A percentile compares a stretch with the other conserved stretches of the same genome.
Evolutionary conservation across 2,113 vertebrate species (phyloP).

Genomic region (Rynchops niger): DNA sequence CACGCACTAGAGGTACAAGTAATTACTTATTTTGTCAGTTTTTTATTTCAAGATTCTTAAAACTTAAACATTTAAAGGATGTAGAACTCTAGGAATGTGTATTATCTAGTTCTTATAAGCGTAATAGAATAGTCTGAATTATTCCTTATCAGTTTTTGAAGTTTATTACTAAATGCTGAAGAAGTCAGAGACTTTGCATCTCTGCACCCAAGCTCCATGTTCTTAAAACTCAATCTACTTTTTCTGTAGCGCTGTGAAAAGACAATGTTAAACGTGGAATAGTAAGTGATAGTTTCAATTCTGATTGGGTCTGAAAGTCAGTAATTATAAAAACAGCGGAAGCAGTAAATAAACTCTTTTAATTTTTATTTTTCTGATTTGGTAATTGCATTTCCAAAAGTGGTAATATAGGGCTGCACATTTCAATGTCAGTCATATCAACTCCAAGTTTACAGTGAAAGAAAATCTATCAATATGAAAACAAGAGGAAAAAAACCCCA

Average conservation of each 20-base stretch:
- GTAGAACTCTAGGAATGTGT: background rate
- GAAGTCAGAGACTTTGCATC: background rate
- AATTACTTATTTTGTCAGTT: background rate
- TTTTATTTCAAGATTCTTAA: background rate
- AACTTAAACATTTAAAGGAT: background rate
- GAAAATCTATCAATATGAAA: background rate
- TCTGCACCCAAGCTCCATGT: background rate
- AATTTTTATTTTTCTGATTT: background rate
- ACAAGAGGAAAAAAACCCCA: background rate
- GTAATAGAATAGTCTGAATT: background rate
- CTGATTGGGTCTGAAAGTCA: background rate
- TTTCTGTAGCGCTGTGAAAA: background rate
- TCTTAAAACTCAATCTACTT: background rate
- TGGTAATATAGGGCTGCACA: background rate
- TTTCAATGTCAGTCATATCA: background rate
- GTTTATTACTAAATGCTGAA: background rate
- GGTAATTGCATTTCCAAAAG: background rate
- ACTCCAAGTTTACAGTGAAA: background rate
- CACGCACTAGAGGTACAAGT: conserved; percentile 91
- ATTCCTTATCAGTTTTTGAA: background rate
- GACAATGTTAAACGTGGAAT: background rate
- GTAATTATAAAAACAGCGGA: background rate
- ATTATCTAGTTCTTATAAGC: background rate
- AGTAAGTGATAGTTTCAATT: background rate
- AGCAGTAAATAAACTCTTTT: background rate